Base-by-base conservation (phyloP, 2,113 vertebrate genomes). In the Abramis brama region DNA sequence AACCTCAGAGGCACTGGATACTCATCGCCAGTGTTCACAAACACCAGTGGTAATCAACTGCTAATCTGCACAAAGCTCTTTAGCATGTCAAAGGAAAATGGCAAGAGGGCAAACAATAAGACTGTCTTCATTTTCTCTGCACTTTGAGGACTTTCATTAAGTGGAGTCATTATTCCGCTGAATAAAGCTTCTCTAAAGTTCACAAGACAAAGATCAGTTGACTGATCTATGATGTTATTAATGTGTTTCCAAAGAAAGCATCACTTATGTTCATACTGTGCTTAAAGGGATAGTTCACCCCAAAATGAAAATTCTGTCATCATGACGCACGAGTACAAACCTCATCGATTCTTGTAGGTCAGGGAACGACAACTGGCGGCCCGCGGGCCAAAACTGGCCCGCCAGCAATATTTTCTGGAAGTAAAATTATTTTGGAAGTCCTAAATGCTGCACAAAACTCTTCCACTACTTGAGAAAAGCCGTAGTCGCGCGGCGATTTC, bases 21-120 rank as follows among this genome's bases (percentile, higher is more conserved):
- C 68, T 64, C 43, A 7, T n/a, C 70, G 55, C 9, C 50, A 81
- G 60, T 9, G 5, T 85, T 75, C 68, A 79, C 33, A 86, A 88
- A 86, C 83, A 86, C 66, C 73, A 85, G 27, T 77, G 59, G 45
- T 74, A 76, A 77, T 82, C 59, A 85, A 45, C 30, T 30, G 30
- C 59, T 77, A 60, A 76, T 81, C 83, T 70, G 45, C 43, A 39
- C 55, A 66, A 81, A 43, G 70, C 77, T 87, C 30, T 50, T 73
- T 36, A 66, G 55, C 11, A 33, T 33, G n/a, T 79, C 62, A 62
- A 60, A 84, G 33, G 59, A 85, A 85, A 75, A 73, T 75, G 11
- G 57, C 43, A 55, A 84, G 39, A 15, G 36, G 55, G 45, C 75
- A 79, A 87, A 71, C 75, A 27, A 23, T 52, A 55, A 78, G 21